These are phyloP conservation scores for Actinostola sp. DNA, from an alignment of 92 coral and sea anemone genomes.

Conservation along the genomic window DNA sequence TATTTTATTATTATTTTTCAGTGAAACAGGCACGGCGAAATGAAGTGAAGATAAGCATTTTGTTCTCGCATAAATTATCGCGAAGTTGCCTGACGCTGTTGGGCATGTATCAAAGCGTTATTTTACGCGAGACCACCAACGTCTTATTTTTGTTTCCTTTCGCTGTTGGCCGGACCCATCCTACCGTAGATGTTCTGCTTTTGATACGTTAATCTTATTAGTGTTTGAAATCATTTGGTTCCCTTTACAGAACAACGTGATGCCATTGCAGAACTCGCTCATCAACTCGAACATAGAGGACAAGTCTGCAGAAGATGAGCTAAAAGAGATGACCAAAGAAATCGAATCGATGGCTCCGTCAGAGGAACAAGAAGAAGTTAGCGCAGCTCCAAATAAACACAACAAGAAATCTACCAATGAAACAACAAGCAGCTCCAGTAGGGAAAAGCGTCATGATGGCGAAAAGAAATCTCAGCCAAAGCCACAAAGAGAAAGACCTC, in stretches of 20 bases:
- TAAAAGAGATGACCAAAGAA: constrained; percentile 82
- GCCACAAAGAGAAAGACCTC: constrained; percentile 79
- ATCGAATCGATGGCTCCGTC: constrained; percentile 82
- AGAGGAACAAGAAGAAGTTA: constrained; percentile 74
- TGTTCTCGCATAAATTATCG: too few relatives aligned
- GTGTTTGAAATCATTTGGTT: not conserved
- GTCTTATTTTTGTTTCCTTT: too few relatives aligned
- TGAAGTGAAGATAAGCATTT: too few relatives aligned
- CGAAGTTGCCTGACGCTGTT: too few relatives aligned
- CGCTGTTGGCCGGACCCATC: too few relatives aligned
- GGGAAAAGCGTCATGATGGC: constrained; percentile 29
- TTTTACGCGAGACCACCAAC: too few relatives aligned
- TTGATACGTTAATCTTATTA: not conserved
- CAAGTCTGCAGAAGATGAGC: constrained; percentile 85
- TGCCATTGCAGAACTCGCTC: constrained; percentile 54
- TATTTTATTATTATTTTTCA: too few relatives aligned
- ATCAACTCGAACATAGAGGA: constrained; percentile 70
- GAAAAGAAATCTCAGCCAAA: constrained; percentile 73
- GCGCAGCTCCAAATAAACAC: constrained; percentile 25
- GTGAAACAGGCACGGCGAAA: too few relatives aligned
- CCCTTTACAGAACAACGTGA: constrained; percentile 37
- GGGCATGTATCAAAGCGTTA: too few relatives aligned
- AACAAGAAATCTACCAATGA: constrained; percentile 42
- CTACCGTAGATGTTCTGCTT: too few relatives aligned
- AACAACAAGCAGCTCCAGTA: constrained; percentile 18